Percentiles rank a stretch among this genome's conserved stretches.
Conservation (phyloP, 2,113 vertebrate genomes). For the Antechinus stuartii region DNA sequence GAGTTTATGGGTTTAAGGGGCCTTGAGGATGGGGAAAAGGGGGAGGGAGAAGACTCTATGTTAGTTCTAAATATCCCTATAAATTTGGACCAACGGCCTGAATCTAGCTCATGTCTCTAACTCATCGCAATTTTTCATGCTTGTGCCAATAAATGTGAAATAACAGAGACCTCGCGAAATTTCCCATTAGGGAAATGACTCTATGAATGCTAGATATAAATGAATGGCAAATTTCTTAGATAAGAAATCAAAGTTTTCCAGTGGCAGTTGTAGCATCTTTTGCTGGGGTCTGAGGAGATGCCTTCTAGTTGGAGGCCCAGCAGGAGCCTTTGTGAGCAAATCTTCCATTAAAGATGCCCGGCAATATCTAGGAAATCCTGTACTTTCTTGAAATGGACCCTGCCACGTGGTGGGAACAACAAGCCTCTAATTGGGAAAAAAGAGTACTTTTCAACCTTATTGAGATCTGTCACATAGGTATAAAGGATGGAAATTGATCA, state of each 20-base stretch:
- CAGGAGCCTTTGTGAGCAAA: conserved; percentile 76
- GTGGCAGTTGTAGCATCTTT: conserved; percentile 73
- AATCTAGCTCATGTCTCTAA: conserved; percentile 69
- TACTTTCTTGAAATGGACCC: not conserved
- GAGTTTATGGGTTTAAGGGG: conserved; percentile 78
- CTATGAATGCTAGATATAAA: conserved; percentile 78
- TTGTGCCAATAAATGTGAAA: conserved; percentile 80
- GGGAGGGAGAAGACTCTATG: conserved; percentile 42
- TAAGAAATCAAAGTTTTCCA: conserved; percentile 81
- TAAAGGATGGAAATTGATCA: conserved; percentile 57
- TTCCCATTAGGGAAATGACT: conserved; percentile 76
- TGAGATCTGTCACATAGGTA: conserved; percentile 69
- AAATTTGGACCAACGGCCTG: conserved; percentile 70
- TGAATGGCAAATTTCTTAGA: conserved; percentile 82
- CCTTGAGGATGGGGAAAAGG: not conserved
- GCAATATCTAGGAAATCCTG: conserved; percentile 68
- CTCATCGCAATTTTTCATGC: conserved; percentile 80
- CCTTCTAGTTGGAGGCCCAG: conserved; percentile 69
- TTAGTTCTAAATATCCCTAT: conserved; percentile 79
- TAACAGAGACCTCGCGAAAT: conserved; percentile 77
- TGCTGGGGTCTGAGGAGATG: conserved; percentile 61
- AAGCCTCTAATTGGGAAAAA: conserved; percentile 70
- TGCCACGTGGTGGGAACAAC: conserved; percentile 45
- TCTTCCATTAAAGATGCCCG: conserved; percentile 58
- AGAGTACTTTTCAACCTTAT: conserved; percentile 78